Conservation (phyloP, 2,797 vertebrate species). For the Mareca strepera region DNA sequence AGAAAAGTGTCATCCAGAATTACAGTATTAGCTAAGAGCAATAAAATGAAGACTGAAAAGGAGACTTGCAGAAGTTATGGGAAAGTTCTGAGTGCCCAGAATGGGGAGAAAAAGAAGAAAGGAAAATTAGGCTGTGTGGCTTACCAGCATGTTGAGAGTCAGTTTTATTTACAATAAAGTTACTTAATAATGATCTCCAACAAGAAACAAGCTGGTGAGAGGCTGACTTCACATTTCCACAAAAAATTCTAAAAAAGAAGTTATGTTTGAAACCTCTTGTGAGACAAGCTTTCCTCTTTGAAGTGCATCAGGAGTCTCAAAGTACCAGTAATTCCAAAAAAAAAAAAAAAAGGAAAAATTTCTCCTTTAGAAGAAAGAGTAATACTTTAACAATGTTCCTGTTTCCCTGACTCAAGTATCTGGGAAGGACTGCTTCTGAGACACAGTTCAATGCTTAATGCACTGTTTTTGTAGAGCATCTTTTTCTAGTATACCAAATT, state of each 20-base stretch:
- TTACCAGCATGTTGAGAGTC: not conserved
- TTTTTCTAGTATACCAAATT: not conserved
- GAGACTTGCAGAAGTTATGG: not conserved
- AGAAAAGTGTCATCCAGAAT: not conserved
- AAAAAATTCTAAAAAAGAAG: not conserved
- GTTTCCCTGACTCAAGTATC: rapidly evolving
- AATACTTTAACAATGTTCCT: not conserved
- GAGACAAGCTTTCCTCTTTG: not conserved
- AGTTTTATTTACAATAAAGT: not conserved
- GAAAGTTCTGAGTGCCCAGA: not conserved
- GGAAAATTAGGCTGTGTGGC: not conserved
- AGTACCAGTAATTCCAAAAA: not conserved
- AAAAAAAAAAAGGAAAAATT: not conserved
- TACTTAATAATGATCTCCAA: not conserved
- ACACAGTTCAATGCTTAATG: not conserved
- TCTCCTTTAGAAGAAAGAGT: not conserved
- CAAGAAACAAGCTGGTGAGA: not conserved
- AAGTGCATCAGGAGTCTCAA: not conserved
- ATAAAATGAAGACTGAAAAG: not conserved
- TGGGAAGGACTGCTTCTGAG: not conserved
- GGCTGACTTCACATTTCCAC: not conserved
- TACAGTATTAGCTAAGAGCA: not conserved
- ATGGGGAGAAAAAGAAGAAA: not conserved
- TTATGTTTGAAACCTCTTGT: not conserved
- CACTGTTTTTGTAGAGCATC: not conserved